Evolutionary conservation across 2,113 vertebrate genomes (phyloP), one percentile per base, ranked within the genome.

Genomic region (Ctenomys sociabilis): DNA sequence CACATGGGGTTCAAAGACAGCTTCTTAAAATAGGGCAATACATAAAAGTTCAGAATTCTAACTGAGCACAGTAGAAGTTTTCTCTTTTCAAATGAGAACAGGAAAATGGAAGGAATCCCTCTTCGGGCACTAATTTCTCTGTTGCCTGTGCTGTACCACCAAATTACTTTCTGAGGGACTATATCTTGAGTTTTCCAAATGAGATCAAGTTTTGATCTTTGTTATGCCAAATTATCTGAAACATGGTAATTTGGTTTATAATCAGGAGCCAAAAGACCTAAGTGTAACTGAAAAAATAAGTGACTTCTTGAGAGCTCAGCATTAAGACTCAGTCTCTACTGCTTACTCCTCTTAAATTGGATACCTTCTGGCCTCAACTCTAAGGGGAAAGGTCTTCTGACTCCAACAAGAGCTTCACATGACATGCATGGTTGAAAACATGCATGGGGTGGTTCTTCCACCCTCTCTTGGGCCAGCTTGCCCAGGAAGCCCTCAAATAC

Each of bases 21-120:
- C 49, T 96, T 96, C 95, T 94, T 32, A 49, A 77, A 97, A 84
- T 75, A 86, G 16, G 10, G 95, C 81, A 16, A 75, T 28, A 45
- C 35, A 75, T 32, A 94, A 93, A 96, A 94, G 70, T 26, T 86
- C 30, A 14, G 78, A 92, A 83, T 85, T 68, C 45, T 68, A 82
- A 70, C n/a, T 70, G 61, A 84, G 85, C 35, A 40, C 90, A 90
- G 70, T 63, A 37, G 70, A 66, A 66, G 83, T 45, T 32, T 66
- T 91, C 40, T 90, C 81, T 63, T 93, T 96, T 85, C 63, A 61
- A 90, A 96, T 43, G 32, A 88, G 72, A 90, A 68, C 19, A 89
- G 81, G 40, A 87, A 82, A 94, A 16, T 66, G 45, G 85, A 96
- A 90, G 22, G 37, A 92, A 92, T 96, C 91, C 63, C 66, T 88